A percentile compares a stretch with the other conserved stretches of the same genome.
Evolutionary conservation across 2,113 vertebrate genomes (phyloP).

Genomic region (Petrocephalus microphthalmus): DNA sequence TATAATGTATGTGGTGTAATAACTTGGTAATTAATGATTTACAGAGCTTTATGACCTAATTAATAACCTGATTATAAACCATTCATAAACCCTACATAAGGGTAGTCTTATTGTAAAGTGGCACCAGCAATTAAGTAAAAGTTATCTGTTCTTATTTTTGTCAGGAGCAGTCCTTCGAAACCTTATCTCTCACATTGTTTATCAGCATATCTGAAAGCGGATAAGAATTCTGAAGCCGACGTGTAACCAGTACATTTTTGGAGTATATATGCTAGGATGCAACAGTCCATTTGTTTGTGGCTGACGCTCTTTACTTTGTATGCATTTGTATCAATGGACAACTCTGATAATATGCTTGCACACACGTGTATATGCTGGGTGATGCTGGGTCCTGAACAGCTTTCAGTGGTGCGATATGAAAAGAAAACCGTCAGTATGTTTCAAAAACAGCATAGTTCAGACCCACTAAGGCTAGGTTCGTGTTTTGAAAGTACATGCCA

Average conservation of each 20-base stretch:
- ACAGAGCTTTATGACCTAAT: not conserved
- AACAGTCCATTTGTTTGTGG: not conserved
- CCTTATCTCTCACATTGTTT: not conserved
- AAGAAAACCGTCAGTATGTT: not conserved
- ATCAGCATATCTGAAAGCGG: not conserved
- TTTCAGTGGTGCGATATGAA: not conserved
- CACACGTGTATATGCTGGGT: not conserved
- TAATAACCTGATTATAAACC: not conserved
- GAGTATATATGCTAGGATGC: not conserved
- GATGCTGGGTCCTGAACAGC: not conserved
- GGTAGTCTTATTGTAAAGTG: not conserved
- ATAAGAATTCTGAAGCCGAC: not conserved
- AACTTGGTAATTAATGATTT: not conserved
- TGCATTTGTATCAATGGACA: not conserved
- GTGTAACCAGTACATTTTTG: not conserved
- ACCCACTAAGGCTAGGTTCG: not conserved
- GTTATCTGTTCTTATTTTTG: not conserved
- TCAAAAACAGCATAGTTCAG: not conserved
- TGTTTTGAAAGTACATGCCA: not conserved
- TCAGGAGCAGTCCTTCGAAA: not conserved
- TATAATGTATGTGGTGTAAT: not conserved
- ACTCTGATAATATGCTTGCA: too few relatives aligned
- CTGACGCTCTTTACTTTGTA: not conserved
- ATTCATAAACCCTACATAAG: not conserved
- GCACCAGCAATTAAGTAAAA: not conserved